phyloP scores from a whole-genome alignment of 30 jellyfish, hydroid and myxozoan genomes.

The Aurelia sp. region DNA sequence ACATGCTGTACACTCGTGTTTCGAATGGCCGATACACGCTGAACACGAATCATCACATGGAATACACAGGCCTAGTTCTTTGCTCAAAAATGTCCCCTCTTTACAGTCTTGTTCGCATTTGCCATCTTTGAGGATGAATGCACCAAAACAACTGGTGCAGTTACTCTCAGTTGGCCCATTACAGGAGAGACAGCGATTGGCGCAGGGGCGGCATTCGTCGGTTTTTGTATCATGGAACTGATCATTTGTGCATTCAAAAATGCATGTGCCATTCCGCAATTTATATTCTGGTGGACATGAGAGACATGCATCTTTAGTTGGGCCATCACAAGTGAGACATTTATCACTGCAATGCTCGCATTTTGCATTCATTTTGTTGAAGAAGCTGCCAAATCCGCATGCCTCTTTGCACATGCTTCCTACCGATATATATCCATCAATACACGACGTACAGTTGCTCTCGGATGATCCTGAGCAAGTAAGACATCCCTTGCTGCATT shows the following conservation, averaged over 20 bases:
- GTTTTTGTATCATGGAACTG: constrained; percentile 6
- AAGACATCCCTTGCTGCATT: constrained; percentile 60
- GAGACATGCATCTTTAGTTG: constrained; percentile 50
- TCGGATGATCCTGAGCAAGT: constrained; percentile 60
- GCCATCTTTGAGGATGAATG: constrained; percentile 40
- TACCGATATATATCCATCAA: constrained; percentile 12
- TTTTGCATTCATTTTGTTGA: neutral
- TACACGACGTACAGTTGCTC: constrained; percentile 52
- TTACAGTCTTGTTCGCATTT: constrained; percentile 57
- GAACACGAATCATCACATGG: constrained; percentile 84
- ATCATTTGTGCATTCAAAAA: constrained; percentile 36
- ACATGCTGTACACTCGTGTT: constrained; percentile 82
- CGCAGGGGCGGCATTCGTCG: constrained; percentile 38
- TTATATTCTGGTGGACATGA: constrained; percentile 55
- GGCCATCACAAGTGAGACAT: constrained; percentile 76
- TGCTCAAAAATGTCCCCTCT: constrained; percentile 39
- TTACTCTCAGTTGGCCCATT: constrained; percentile 48
- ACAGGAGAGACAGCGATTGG: constrained; percentile 53
- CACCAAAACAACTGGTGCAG: constrained; percentile 64
- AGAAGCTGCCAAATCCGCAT: constrained; percentile 58
- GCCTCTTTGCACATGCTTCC: constrained; percentile 40
- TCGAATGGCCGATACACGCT: constrained; percentile 72
- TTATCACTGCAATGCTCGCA: constrained; percentile 68
- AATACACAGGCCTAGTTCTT: constrained; percentile 40
- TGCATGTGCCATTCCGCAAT: constrained; percentile 42